Conservation (phyloP, 2,888 invertebrate genomes). For the Parnassius apollo region DNA sequence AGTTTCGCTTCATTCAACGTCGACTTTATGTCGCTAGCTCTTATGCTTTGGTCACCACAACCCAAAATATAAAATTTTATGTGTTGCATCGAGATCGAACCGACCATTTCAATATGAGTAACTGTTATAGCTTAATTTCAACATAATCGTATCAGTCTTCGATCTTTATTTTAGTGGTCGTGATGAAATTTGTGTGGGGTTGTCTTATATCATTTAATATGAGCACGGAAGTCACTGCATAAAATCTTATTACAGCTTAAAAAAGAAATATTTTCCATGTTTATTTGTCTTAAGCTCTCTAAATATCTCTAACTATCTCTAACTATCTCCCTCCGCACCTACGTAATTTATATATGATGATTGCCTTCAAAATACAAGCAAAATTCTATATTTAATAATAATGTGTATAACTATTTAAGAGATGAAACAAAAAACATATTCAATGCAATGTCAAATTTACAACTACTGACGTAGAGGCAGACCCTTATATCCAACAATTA, state of each 20-base stretch:
- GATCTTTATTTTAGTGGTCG: conserved; percentile 37
- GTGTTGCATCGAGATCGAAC: conserved; percentile 57
- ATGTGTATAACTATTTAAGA: no score
- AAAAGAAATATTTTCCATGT: not conserved
- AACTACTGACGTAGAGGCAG: no score
- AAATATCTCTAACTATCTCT: no score
- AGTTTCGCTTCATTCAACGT: no score
- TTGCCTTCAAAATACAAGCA: no score
- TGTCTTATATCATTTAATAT: conserved; percentile 5
- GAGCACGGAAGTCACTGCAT: conserved; percentile 1
- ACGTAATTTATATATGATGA: no score
- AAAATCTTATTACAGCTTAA: conserved; percentile 5
- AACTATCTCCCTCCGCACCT: no score
- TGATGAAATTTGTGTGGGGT: conserved; percentile 17
- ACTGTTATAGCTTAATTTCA: conserved; percentile 78
- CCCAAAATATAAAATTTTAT: conserved; percentile 78
- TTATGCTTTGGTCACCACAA: conserved; percentile 30
- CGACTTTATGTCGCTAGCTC: conserved; percentile 33
- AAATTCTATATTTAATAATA: no score
- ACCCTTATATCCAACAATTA: no score
- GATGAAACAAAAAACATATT: no score
- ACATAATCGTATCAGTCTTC: conserved; percentile 62
- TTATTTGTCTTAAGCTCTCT: not conserved
- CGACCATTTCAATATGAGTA: conserved; percentile 60
- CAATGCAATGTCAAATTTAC: no score